A percentile compares a stretch with the other conserved stretches of the same genome.
Evolutionary conservation across 2,797 vertebrate genomes (phyloP).

Genomic region (Lophura swinhoii): DNA sequence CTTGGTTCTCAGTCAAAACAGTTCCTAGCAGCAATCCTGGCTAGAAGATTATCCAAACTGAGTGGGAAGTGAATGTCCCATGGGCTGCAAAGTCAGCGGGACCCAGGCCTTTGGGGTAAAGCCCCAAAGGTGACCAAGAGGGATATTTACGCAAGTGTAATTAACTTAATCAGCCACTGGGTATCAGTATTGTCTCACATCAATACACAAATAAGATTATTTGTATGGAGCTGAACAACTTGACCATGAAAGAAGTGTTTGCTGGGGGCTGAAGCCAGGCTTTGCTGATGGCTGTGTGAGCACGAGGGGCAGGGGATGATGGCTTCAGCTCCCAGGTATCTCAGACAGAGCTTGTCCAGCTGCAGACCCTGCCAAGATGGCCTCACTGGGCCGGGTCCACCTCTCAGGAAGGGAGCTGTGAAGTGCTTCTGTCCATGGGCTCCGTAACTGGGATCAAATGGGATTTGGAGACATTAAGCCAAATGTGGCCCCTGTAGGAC

Average conservation of each 20-base stretch:
- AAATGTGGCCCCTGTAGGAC: background rate
- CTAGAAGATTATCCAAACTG: background rate
- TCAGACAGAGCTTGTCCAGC: rapidly evolving
- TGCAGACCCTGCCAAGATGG: rapidly evolving
- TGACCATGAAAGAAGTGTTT: background rate
- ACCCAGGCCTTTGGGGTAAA: conserved; percentile 24
- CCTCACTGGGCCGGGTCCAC: rapidly evolving
- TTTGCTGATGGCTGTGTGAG: background rate
- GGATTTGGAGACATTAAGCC: rapidly evolving
- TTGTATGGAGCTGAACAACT: conserved; percentile 31
- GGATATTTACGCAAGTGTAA: conserved; percentile 66
- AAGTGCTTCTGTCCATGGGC: background rate
- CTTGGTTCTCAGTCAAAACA: background rate
- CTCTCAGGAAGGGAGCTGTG: background rate
- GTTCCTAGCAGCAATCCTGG: background rate
- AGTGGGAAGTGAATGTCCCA: background rate
- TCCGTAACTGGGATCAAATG: background rate
- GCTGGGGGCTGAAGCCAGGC: background rate
- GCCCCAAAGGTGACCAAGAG: conserved; percentile 2
- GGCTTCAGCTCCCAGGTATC: background rate
- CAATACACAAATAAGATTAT: conserved; percentile 7
- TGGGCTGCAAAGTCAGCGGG: background rate
- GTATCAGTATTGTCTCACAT: conserved; percentile 74
- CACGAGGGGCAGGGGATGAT: rapidly evolving
- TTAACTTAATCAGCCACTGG: conserved; percentile 75